These are phyloP conservation scores for Conus canariensis DNA, from an alignment of 2,888 invertebrate genomes.

Conservation along the genomic window DNA sequence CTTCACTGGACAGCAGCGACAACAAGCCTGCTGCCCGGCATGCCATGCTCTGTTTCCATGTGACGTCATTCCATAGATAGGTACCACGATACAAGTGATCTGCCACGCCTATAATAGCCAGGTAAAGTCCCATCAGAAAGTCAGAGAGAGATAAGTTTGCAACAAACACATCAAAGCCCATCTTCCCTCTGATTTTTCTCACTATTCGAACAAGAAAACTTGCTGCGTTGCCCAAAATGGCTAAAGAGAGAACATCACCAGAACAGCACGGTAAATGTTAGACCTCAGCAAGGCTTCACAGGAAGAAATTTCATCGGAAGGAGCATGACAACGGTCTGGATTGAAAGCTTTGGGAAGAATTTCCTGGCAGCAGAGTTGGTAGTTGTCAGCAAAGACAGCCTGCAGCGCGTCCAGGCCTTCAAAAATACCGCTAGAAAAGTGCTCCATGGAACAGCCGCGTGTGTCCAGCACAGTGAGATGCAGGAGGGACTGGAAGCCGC, in stretches of 20 bases:
- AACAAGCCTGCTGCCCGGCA: constrained; percentile 24
- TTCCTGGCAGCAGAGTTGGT: constrained; percentile 32
- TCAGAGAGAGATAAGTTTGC: background rate
- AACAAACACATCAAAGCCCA: background rate
- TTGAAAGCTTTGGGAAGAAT: background rate
- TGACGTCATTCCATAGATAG: constrained; percentile 26
- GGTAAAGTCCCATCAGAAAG: constrained; percentile 24
- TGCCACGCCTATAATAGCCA: constrained; percentile 29
- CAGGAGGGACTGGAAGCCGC: constrained; percentile 3
- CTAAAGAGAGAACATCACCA: background rate
- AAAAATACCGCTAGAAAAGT: constrained; percentile 5
- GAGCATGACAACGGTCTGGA: background rate
- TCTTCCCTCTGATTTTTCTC: background rate
- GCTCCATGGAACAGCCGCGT: background rate
- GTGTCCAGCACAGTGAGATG: background rate
- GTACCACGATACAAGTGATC: constrained; percentile 15
- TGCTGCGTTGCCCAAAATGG: background rate
- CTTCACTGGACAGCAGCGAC: constrained; percentile 31
- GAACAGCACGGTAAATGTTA: background rate
- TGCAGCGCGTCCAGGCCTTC: background rate
- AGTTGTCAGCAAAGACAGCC: constrained; percentile 34
- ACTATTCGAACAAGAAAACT: background rate
- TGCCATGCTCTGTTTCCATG: background rate
- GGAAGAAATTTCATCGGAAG: constrained; percentile 27
- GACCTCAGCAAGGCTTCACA: constrained; percentile 25